These are phyloP conservation scores for Zaprionus gabonicus DNA, from an alignment of 1,140 invertebrate species.

Conservation along the genomic window DNA sequence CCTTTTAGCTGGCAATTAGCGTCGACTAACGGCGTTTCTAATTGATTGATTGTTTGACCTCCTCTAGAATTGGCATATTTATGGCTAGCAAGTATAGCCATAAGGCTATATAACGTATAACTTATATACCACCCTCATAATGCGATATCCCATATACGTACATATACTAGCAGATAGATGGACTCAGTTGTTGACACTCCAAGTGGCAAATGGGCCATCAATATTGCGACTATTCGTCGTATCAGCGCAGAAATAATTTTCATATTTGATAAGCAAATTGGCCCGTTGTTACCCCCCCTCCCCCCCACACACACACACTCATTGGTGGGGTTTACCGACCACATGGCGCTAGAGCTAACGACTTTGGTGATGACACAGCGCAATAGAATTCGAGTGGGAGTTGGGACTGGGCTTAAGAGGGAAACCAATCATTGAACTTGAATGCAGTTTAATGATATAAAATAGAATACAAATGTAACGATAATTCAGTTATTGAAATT, in stretches of 20 bases:
- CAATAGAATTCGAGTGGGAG: neutral
- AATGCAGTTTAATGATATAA: too few species aligned
- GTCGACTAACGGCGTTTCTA: constrained; percentile 36
- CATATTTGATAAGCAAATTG: constrained; percentile 68
- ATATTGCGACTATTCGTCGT: constrained; percentile 52
- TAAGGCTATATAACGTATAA: neutral
- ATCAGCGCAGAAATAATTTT: constrained; percentile 52
- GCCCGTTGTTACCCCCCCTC: neutral
- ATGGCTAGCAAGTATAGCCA: neutral
- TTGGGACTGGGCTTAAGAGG: neutral
- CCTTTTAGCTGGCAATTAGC: constrained; percentile 59
- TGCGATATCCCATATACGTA: neutral
- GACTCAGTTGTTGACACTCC: constrained; percentile 25
- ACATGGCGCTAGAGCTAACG: constrained; percentile 1
- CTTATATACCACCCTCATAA: neutral
- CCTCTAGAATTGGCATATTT: constrained; percentile 6
- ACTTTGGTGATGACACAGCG: neutral
- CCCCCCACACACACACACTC: too few species aligned
- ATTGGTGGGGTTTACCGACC: neutral
- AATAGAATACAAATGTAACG: too few species aligned
- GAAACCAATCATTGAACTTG: too few species aligned
- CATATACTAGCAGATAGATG: neutral
- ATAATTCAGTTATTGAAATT: too few species aligned
- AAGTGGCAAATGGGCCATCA: constrained; percentile 34
- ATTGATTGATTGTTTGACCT: constrained; percentile 65